Conservation (phyloP, 2,113 vertebrate species). For the Aramus guarauna region DNA sequence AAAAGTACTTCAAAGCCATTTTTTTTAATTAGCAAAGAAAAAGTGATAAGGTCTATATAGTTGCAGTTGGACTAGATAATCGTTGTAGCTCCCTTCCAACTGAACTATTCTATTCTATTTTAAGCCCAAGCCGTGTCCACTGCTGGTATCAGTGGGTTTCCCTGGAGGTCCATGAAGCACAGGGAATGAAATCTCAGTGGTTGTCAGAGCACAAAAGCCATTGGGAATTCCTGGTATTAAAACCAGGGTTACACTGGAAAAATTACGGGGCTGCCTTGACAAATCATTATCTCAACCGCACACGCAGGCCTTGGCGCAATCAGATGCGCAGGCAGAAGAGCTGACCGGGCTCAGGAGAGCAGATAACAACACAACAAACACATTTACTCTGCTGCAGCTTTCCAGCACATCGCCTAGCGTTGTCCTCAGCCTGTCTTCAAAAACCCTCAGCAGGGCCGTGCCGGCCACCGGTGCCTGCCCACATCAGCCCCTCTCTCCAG, state of each 20-base stretch:
- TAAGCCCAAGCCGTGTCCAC: not conserved
- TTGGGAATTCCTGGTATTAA: not conserved
- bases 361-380: not conserved
- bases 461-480: not conserved
- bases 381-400: not conserved
- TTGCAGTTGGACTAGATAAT: not conserved
- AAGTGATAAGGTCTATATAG: not conserved
- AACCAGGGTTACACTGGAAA: not conserved
- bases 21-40: not conserved
- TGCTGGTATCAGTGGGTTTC: not conserved
- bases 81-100: not conserved
- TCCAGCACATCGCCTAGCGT: not conserved
- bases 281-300: too few species aligned
- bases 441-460: not conserved
- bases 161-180: not conserved
- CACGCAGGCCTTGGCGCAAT: not conserved
- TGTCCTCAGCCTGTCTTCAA: not conserved
- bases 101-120: not conserved
- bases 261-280: not conserved
- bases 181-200: too few species aligned
- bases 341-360: not conserved
- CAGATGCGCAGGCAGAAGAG: not conserved
- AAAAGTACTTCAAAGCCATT: not conserved
- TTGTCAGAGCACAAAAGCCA: not conserved
- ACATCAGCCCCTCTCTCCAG: not conserved